These are phyloP conservation scores for Caenorhabditis brenneri DNA, from an alignment of 1,140 invertebrate genomes.

Conservation along the genomic window DNA sequence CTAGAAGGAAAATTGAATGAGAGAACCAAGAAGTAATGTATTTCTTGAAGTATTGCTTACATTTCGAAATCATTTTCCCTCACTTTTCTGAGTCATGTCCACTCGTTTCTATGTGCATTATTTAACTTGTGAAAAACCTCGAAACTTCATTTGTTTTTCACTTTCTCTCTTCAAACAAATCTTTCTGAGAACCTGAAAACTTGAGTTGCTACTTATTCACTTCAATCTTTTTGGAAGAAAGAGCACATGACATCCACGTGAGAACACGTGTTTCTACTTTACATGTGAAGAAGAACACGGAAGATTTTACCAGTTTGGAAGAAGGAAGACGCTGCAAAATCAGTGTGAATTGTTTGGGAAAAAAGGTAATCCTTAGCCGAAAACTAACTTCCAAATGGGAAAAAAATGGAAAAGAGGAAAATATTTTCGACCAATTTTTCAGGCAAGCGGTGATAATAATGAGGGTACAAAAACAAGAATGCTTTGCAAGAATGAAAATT, in stretches of 20 bases:
- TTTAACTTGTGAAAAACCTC: not conserved
- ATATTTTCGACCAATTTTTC: no score
- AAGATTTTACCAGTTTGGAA: not conserved
- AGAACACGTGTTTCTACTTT: not conserved
- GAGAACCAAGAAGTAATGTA: not conserved
- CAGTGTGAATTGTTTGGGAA: not conserved
- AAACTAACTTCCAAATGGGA: not conserved
- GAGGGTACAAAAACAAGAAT: no score
- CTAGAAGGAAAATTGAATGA: not conserved
- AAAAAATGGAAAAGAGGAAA: not conserved
- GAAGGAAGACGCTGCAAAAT: not conserved
- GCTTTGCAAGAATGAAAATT: no score
- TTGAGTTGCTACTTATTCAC: slow-evolving; percentile 9
- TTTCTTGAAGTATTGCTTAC: not conserved
- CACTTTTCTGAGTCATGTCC: not conserved
- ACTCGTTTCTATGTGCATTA: slow-evolving; percentile 3
- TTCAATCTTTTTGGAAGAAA: not conserved
- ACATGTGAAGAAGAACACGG: not conserved
- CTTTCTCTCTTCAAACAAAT: not conserved
- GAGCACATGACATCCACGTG: not conserved
- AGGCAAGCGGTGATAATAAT: no score
- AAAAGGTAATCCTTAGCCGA: not conserved
- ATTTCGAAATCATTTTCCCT: not conserved
- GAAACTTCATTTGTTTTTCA: no score
- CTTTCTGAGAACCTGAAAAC: not conserved